A percentile compares a stretch with the other conserved stretches of the same genome.
Conservation (phyloP, 2,113 vertebrate genomes). For the Sorex araneus region DNA sequence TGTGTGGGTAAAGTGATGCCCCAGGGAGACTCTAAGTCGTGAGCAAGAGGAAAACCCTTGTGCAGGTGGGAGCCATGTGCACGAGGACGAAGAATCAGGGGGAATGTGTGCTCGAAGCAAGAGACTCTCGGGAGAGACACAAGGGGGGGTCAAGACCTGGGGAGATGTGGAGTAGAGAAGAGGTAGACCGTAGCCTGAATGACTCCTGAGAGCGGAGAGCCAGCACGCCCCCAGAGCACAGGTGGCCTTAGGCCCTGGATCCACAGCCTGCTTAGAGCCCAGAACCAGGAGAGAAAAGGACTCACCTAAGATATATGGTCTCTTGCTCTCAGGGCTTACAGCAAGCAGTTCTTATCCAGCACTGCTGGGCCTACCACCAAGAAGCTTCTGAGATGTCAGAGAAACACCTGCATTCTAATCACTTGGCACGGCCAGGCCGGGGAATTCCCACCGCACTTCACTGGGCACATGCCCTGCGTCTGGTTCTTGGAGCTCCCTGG, state of each 20-base stretch:
- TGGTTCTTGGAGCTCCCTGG: not conserved
- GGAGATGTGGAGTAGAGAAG: not conserved
- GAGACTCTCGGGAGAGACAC: not conserved
- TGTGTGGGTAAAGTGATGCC: too few relatives aligned
- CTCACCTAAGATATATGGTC: not conserved
- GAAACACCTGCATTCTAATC: not conserved
- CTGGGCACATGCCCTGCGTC: too few relatives aligned
- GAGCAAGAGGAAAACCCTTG: too few relatives aligned
- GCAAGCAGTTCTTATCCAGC: not conserved
- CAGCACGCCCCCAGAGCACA: not conserved
- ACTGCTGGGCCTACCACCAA: not conserved
- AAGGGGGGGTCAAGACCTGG: not conserved
- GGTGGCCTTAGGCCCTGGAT: not conserved
- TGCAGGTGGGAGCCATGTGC: too few relatives aligned
- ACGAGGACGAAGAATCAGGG: not conserved
- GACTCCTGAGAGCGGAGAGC: accelerated
- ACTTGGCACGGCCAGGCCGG: not conserved
- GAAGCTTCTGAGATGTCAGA: not conserved
- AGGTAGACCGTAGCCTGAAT: not conserved
- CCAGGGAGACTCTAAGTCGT: not conserved
- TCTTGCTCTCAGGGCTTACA: not conserved
- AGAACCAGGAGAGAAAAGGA: not conserved
- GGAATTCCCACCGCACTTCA: not conserved
- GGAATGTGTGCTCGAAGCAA: not conserved
- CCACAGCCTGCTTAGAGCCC: not conserved